A percentile compares a stretch with the other conserved stretches of the same genome.
Evolutionary conservation across 2,888 invertebrate species (phyloP).

Genomic region (Philereme vetulata): DNA sequence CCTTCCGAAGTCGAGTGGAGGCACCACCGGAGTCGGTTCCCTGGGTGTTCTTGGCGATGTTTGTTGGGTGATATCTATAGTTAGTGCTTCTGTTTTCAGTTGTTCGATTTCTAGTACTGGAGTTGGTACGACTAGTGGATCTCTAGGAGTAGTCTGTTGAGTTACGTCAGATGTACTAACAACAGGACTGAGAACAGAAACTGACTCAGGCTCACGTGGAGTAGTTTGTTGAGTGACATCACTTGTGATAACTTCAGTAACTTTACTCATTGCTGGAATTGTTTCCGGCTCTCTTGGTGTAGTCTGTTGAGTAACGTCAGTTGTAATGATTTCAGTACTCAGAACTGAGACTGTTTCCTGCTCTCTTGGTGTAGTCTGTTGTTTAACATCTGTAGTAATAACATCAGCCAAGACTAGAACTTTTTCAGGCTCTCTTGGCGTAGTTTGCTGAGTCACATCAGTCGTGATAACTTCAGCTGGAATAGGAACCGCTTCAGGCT

Average conservation of each 20-base stretch:
- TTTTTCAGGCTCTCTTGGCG: slow-evolving; percentile 12
- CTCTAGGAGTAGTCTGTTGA: no score
- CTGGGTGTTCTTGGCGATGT: slow-evolving; percentile 81
- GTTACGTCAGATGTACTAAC: no score
- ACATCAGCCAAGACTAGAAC: background rate
- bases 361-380: slow-evolving; percentile 47
- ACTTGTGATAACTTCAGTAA: no score
- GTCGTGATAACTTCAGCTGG: slow-evolving; percentile 2
- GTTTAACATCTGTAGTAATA: slow-evolving; percentile 19
- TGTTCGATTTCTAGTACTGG: slow-evolving; percentile 30
- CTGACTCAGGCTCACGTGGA: no score
- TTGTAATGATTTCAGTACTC: slow-evolving; percentile 3
- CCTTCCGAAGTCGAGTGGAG: slow-evolving; percentile 46
- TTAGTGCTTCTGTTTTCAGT: slow-evolving; percentile 40
- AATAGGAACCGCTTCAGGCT: background rate
- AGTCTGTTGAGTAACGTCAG: slow-evolving; percentile 44
- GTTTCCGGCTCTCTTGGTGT: slow-evolving; percentile 34
- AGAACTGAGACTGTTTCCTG: slow-evolving; percentile 17
- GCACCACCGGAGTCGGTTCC: slow-evolving; percentile 35
- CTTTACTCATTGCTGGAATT: background rate
- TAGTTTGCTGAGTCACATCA: slow-evolving; percentile 29
- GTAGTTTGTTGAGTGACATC: no score
- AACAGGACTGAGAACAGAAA: no score
- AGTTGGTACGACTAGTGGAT: background rate
- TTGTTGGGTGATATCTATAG: slow-evolving; percentile 66